Percentiles rank a stretch among this genome's conserved stretches.
Conservation (phyloP, 1,140 invertebrate genomes). For the Ylistrum balloti region DNA sequence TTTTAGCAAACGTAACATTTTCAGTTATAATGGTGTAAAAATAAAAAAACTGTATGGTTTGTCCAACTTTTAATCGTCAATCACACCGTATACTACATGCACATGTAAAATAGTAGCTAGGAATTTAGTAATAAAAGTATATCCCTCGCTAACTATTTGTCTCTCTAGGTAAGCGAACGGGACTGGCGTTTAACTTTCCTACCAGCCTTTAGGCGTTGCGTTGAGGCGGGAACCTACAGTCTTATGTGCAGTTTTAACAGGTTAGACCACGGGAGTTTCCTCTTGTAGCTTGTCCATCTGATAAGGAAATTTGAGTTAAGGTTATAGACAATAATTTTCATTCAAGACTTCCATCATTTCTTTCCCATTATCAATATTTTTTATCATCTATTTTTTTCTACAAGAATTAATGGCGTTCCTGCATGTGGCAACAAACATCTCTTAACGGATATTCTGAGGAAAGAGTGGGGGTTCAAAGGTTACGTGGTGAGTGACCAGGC, state of each 20-base stretch:
- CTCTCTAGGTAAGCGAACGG: conserved; percentile 62
- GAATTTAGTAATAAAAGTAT: no score
- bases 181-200: conserved; percentile 77
- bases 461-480: conserved; percentile 76
- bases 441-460: conserved; percentile 76
- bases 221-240: conserved; percentile 75
- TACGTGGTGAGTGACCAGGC: conserved; percentile 80
- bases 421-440: conserved; percentile 78
- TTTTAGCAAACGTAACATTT: no score
- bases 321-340: no score
- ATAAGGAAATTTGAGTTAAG: no score
- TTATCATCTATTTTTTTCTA: conserved; percentile 8
- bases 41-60: no score
- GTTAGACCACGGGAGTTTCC: conserved; percentile 53
- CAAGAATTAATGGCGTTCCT: conserved; percentile 78
- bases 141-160: no score
- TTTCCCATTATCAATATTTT: neutral
- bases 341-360: no score
- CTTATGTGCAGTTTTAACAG: conserved; percentile 81
- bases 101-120: no score
- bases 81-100: no score
- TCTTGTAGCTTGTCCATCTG: no score
- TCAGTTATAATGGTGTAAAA: no score
- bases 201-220: conserved; percentile 78
- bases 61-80: no score